Base-by-base conservation (phyloP, 2,888 invertebrate genomes). In the Spodoptera exigua region DNA sequence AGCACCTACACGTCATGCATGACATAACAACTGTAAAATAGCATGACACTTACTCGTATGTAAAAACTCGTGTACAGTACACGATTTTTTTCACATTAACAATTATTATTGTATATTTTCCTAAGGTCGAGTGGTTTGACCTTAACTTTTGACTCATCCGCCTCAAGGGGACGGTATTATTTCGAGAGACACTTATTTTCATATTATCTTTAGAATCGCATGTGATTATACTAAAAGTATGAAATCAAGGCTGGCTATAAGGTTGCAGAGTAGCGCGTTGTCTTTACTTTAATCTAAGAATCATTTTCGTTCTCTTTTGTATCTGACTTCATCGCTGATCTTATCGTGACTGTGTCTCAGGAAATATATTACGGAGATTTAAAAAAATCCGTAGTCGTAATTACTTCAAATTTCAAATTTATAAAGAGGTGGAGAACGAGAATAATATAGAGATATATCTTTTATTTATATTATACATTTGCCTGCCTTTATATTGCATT, bases 131-230 rank as follows among this genome's bases (percentile, higher is more conserved):
- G 3, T 10, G 3, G 7, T 3, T 40, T 48, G 68, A 57, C 76
- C 76, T 72, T 63, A 56, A 69, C 71, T 58, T 72, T 74, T 76
- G 66, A 71, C 63, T 74, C 72, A 48, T 66, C 68, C 61, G 41
- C n/a, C 10, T 13, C 61, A 68, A 76, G 70, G 66, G 21, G 40
- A 74, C 41, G 46, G 41, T 39, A 58, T 44, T 53, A 46, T 37
- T 18, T 41, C 37, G 46, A 49, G 27, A 40, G 4, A 18, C 32
- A 17, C n/a, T 17, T 51, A 59, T n/a, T 41, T 53, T 49, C n/a
- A 11, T 47, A 45, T 53, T 39, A 69, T 65, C 40, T 60, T 60
- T 52, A 45, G 47, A 68, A 65, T 55, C 51, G 34, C 27, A 14
- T 16, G 48, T 49, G 52, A 48, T 60, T 60, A 60, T 13, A 17